phyloP scores from a whole-genome alignment of 2,113 vertebrate genomes.

The Hepsetus odoe region DNA sequence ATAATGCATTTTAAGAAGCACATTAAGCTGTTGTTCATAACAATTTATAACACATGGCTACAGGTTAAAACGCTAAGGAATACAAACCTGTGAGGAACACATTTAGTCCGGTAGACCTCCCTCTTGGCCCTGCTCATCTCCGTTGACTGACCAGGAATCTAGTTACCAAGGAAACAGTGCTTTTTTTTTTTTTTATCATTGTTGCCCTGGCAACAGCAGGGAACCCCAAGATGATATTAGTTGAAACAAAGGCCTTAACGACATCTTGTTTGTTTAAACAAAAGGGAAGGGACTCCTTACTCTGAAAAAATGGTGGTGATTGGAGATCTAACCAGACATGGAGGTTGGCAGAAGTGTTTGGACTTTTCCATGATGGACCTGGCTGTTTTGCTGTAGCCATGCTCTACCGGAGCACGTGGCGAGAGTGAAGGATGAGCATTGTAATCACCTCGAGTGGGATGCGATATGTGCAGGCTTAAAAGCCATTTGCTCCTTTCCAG shows the following conservation, averaged over 20 bases:
- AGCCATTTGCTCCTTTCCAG: background rate
- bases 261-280: background rate
- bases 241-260: conserved; percentile 18
- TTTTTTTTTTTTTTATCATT: conserved; percentile 52
- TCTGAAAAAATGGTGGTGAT: background rate
- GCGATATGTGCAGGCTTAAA: background rate
- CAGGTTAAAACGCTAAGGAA: background rate
- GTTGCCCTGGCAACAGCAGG: conserved; percentile 68
- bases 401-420: conserved; percentile 29
- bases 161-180: conserved; percentile 58
- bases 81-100: background rate
- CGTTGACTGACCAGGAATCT: conserved; percentile 36
- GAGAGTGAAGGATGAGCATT: conserved; percentile 19
- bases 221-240: conserved; percentile 54
- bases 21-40: background rate
- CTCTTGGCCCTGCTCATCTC: background rate
- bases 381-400: conserved; percentile 21
- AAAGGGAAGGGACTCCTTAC: background rate
- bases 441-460: background rate
- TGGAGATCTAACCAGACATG: background rate
- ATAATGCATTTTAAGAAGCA: too few species aligned
- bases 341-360: background rate
- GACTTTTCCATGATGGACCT: background rate
- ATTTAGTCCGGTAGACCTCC: background rate
- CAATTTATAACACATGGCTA: background rate